Evolutionary conservation across 2,888 invertebrate species (phyloP), one percentile per base, ranked within the genome.

Genomic region (Uropetala carovei): DNA sequence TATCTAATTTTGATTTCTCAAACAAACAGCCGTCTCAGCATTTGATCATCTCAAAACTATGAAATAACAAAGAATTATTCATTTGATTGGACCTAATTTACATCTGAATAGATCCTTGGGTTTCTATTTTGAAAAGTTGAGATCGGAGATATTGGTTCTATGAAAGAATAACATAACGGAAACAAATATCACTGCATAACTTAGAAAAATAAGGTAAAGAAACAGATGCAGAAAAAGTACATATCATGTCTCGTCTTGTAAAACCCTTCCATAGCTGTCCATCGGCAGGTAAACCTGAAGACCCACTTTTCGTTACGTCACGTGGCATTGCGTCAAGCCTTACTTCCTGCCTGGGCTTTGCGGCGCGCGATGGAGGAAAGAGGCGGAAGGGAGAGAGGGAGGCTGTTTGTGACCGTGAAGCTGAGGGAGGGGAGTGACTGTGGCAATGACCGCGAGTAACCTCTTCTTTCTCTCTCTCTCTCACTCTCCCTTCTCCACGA

Each of bases 391-490:
- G 14, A 43, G 30, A 43, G 30, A 43, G 82, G 5, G 43, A 43
- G 43, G 43, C 43, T 43, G 43, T 43, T 43, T 43, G 43, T 43
- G 43, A 75, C 75, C 27, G 22, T 27, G 22, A 11, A 27, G 11
- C 22, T 16, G 14, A 13, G 60, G 18, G 14, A 60, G 13, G 58
- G 60, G 60, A 59, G 89, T 27, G 60, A 89, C 43, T 89, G 89
- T 89, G 89, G 89, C 89, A 89, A 68, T 89, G 89, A 89, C 89
- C 89, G 89, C 1, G 89, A 89, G 68, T 89, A 89, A 89, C 89
- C 89, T 68, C 89, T 64, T 64, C 43, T 27, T 60, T 27, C 59
- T 9, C 59, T 7, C 89, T 14, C 83, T 56, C 83, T 83, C 56
- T 83, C 83, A 56, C 83, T 83, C 60, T 18, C 58, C 22, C 58